Evolutionary conservation across 2,797 vertebrate species (phyloP).

Genomic region (Arctocebus calabarensis): DNA sequence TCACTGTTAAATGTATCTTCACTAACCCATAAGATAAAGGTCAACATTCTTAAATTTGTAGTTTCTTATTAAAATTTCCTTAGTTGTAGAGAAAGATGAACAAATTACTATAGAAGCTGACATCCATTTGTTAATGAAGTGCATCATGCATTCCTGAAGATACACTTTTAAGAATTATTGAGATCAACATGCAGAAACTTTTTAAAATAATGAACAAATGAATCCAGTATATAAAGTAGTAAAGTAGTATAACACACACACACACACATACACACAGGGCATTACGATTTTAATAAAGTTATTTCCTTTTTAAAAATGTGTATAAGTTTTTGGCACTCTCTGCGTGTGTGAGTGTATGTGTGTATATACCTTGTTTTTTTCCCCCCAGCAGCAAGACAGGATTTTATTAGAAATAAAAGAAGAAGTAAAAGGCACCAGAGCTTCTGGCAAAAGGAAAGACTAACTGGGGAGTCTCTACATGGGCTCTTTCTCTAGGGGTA

Average conservation of each 20-base stretch:
- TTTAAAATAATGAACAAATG: not conserved
- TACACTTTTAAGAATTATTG: not conserved
- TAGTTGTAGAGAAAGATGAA: not conserved
- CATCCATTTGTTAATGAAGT: not conserved
- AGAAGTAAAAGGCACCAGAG: no score
- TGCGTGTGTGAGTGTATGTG: no score
- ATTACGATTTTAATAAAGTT: no score
- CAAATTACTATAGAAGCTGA: not conserved
- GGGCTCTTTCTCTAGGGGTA: no score
- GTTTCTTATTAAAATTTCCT: not conserved
- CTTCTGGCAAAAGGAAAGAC: no score
- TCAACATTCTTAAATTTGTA: not conserved
- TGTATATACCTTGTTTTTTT: no score
- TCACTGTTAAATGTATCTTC: not conserved
- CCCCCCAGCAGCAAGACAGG: no score
- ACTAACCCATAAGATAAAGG: not conserved
- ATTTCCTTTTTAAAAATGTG: no score
- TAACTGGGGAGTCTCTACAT: no score
- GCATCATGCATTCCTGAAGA: not conserved
- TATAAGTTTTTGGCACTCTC: no score
- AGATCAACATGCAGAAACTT: not conserved
- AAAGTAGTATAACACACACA: not conserved
- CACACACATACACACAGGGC: no score
- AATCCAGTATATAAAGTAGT: not conserved
- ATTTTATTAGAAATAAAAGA: no score